A percentile compares a stretch with the other conserved stretches of the same genome.
Evolutionary conservation across 2,888 invertebrate species (phyloP).

Genomic region (Pristionchus maxplancki): DNA sequence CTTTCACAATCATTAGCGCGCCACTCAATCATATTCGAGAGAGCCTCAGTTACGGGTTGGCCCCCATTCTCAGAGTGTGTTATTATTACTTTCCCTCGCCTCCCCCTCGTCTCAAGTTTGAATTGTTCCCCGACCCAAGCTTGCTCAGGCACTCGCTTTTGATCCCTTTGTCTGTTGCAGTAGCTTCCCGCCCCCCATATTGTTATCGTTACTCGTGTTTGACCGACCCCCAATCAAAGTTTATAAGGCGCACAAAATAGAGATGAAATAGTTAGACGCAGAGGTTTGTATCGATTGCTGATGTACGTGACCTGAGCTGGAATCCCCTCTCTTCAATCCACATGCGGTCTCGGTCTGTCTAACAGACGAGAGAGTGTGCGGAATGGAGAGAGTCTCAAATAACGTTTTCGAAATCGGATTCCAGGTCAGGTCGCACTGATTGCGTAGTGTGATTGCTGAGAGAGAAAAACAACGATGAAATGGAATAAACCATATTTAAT

Average conservation of each 20-base stretch:
- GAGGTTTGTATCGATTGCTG: slow-evolving; percentile 22
- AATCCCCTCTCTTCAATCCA: not conserved
- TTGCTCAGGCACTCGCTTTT: not conserved
- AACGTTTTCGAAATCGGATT: not conserved
- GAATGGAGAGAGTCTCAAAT: not conserved
- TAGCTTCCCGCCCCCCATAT: not conserved
- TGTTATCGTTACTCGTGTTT: slow-evolving; percentile 28
- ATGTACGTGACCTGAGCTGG: not conserved
- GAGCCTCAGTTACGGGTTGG: slow-evolving; percentile 13
- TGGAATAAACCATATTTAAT: slow-evolving; percentile 26
- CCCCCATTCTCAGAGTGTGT: not conserved
- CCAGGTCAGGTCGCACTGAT: not conserved
- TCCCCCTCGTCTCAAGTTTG: not conserved
- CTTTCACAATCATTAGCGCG: not conserved
- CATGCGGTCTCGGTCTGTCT: not conserved
- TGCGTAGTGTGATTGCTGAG: not conserved
- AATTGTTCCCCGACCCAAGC: not conserved
- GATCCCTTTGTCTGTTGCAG: slow-evolving; percentile 5
- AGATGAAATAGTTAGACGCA: not conserved
- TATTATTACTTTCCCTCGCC: not conserved
- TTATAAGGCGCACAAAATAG: slow-evolving; percentile 9
- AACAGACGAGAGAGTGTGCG: not conserved
- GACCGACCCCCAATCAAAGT: not conserved
- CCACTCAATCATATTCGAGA: slow-evolving; percentile 13
- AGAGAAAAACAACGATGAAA: slow-evolving; percentile 30